Base-by-base conservation (phyloP, 2,888 invertebrate genomes). In the Temnothorax unifasciatus region DNA sequence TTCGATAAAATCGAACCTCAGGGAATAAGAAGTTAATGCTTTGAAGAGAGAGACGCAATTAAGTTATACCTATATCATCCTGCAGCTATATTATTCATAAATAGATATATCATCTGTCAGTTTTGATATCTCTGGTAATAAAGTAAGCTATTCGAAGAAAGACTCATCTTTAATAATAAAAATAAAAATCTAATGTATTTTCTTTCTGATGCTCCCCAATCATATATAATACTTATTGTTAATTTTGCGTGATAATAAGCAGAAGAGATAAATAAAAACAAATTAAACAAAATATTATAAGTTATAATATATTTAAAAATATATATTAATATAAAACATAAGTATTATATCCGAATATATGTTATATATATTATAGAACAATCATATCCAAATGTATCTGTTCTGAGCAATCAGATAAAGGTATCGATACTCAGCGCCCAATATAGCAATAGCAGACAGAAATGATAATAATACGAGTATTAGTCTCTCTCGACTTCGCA, bases 381-480 rank as follows among this genome's bases (percentile, higher is more conserved):
- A 29, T 29, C 29, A 29, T 8, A 29, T 18, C 3, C 0, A 3
- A 18, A 34, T n/a, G 34, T 34, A 34, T 34, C 8, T 47, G 13
- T 68, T n/a, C n/a, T 52, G 4, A 38, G 2, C 18, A 54, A 71
- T 3, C 21, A 15, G 8, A n/a, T 13, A 15, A 38, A 21, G 54
- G 9, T 21, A 38, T 52, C 2, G 38, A 0, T 38, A 34, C 2
- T 54, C 8, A 5, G 11, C 18, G 34, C 0, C 3, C 25, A 44
- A 9, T 11, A 2, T 4, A 47, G n/a, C 25, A 13, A 44, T 9
- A 59, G 0, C 15, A 47, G 9, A 75, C 5, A 50, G 9, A 38
- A n/a, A 41, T 21, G 21, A 29, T 59, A 74, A 66, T n/a, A 64
- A 38, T 52, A 64, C 66, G 25, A 66, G 25, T 8, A 76, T 41